Conservation (phyloP, 1,140 invertebrate genomes). For the Sitophilus oryzae region DNA sequence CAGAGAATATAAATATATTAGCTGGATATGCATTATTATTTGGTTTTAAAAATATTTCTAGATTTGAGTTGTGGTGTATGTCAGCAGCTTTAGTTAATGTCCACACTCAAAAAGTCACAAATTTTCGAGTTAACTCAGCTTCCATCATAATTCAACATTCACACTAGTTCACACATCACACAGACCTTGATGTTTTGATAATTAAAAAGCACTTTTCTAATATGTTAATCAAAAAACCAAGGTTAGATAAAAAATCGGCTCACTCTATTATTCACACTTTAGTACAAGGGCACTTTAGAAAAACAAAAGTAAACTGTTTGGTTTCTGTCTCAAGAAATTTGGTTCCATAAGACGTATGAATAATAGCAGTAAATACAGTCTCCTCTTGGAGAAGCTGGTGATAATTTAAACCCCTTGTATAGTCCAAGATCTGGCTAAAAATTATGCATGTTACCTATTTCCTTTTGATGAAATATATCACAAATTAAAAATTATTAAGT, state of each 20-base stretch:
- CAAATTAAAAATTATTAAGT: too few species aligned
- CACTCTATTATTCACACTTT: constrained; percentile 17
- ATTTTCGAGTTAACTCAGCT: constrained; percentile 4
- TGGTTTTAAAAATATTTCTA: too few species aligned
- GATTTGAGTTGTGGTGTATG: constrained; percentile 9
- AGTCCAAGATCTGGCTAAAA: too few species aligned
- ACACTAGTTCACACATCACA: neutral
- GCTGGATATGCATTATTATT: too few species aligned
- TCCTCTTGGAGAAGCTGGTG: constrained; percentile 17
- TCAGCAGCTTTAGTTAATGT: constrained; percentile 6
- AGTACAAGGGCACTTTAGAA: constrained; percentile 7
- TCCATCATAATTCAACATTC: constrained; percentile 1
- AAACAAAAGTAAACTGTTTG: constrained; percentile 2
- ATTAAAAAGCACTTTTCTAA: neutral
- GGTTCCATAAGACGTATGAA: neutral
- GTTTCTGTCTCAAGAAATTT: constrained; percentile 17
- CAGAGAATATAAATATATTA: too few species aligned
- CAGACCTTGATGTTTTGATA: constrained; percentile 20
- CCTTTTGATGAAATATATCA: too few species aligned
- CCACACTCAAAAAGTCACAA: constrained; percentile 15
- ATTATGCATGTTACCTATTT: too few species aligned
- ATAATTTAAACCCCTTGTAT: constrained; percentile 17
- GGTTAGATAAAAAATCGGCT: constrained; percentile 7
- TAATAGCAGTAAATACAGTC: constrained; percentile 5
- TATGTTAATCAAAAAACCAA: constrained; percentile 21